A percentile compares a stretch with the other conserved stretches of the same genome.
Evolutionary conservation across 2,888 invertebrate species (phyloP).

Genomic region (Branchellion lobata): DNA sequence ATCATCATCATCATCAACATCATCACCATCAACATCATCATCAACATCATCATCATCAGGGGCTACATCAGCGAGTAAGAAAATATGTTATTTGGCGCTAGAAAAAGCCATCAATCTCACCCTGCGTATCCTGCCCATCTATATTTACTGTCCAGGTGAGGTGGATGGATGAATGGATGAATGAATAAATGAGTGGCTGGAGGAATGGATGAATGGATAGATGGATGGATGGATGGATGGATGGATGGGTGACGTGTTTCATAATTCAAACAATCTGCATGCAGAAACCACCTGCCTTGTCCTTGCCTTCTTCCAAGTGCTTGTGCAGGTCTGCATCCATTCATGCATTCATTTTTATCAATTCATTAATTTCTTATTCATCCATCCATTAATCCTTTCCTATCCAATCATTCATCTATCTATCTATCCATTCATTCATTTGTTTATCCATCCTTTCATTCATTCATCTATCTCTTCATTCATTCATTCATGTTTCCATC

Average conservation of each 20-base stretch:
- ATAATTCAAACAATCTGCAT: not conserved
- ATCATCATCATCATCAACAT: too few relatives aligned
- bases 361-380: too few relatives aligned
- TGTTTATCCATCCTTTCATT: not conserved
- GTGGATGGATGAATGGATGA: too few relatives aligned
- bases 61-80: not conserved
- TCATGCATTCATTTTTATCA: too few relatives aligned
- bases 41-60: not conserved
- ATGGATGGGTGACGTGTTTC: not conserved
- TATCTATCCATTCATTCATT: not conserved
- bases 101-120: conserved; percentile 12
- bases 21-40: not conserved
- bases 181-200: too few relatives aligned
- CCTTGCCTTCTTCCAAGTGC: not conserved
- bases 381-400: too few relatives aligned
- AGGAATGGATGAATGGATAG: too few relatives aligned
- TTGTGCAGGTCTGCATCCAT: not conserved
- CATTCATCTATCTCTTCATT: not conserved
- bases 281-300: conserved; percentile 9
- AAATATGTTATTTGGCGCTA: not conserved
- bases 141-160: conserved; percentile 6
- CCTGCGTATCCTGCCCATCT: conserved; percentile 1
- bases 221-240: too few relatives aligned
- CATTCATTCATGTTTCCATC: not conserved
- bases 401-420: too few relatives aligned